Evolutionary conservation across 1,140 invertebrate species (phyloP), one percentile per base, ranked within the genome.

Genomic region (Drosophila varians): DNA sequence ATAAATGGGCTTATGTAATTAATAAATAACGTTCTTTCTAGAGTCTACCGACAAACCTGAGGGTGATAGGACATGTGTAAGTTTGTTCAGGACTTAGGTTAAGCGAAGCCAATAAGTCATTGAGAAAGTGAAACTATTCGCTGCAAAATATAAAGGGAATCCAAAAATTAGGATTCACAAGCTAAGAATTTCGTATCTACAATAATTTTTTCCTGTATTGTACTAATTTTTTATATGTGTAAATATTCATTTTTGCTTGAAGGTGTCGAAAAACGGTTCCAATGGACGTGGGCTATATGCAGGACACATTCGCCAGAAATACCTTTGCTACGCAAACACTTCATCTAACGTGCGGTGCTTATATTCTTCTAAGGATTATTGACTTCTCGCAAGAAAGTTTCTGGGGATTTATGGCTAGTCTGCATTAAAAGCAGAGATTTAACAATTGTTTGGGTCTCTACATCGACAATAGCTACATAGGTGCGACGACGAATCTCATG

Each of bases 401-500:
- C n/a, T n/a, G n/a, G n/a, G 8, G 36, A n/a, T n/a, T 9, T 11
- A 4, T 28, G 11, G 23, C n/a, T n/a, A 25, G 43, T 43, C n/a
- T 14, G 26, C 11, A 12, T 18, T 40, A 21, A n/a, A 9, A 40
- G 16, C 25, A 31, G 1, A 11, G 8, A n/a, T 21, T 65, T 36
- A 58, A n/a, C 2, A 11, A 40, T 23, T 52, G 28, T 38, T 18
- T 18, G 8, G 48, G 3, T 6, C 14, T 1, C 18, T 34, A 25
- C 25, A 28, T 3, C 26, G 14, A 1, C 16, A 40, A 9, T 46
- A 45, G 11, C 49, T n/a, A n/a, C n/a, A n/a, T 83, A 90, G 18
- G 76, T 48, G 23, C 87, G 73, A 77, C 88, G 79, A 68, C 88
- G 88, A 26, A 90, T 90, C 46, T 90, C 88, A 86, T 90, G 88